phyloP scores from a whole-genome alignment of 1,140 invertebrate genomes.

The Oryzaephilus surinamensis region DNA sequence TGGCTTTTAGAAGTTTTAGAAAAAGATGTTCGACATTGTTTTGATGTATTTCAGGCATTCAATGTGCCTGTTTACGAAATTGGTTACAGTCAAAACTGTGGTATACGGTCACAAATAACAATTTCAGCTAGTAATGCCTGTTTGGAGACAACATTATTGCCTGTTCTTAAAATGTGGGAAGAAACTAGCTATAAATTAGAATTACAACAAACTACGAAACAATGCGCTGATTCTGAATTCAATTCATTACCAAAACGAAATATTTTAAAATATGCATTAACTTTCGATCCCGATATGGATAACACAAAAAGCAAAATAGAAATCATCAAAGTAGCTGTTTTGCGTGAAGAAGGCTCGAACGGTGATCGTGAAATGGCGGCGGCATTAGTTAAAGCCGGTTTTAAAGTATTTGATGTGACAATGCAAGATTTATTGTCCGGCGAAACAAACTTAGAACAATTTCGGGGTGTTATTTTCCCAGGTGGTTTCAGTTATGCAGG shows the following conservation, averaged over 20 bases:
- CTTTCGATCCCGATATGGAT: constrained; percentile 54
- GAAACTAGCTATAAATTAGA: constrained; percentile 90
- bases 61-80: constrained; percentile 60
- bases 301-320: too few species aligned
- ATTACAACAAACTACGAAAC: constrained; percentile 64
- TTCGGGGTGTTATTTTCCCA: constrained; percentile 86
- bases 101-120: constrained; percentile 52
- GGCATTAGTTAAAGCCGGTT: constrained; percentile 82
- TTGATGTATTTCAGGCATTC: constrained; percentile 27
- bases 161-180: constrained; percentile 80
- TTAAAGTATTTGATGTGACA: constrained; percentile 85
- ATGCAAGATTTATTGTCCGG: constrained; percentile 76
- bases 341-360: constrained; percentile 95
- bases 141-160: constrained; percentile 51
- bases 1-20: constrained; percentile 78
- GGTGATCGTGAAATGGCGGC: constrained; percentile 96
- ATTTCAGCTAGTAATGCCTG: constrained; percentile 53
- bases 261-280: constrained; percentile 49
- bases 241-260: constrained; percentile 42
- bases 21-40: constrained; percentile 43
- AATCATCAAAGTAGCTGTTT: constrained; percentile 63
- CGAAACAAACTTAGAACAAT: constrained; percentile 61
- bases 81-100: constrained; percentile 55
- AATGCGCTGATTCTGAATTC: constrained; percentile 73
- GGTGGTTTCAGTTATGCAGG: constrained; percentile 97